A percentile compares a stretch with the other conserved stretches of the same genome.
Evolutionary conservation across 2,888 invertebrate species (phyloP).

Genomic region (Leptopilina drosophilae): DNA sequence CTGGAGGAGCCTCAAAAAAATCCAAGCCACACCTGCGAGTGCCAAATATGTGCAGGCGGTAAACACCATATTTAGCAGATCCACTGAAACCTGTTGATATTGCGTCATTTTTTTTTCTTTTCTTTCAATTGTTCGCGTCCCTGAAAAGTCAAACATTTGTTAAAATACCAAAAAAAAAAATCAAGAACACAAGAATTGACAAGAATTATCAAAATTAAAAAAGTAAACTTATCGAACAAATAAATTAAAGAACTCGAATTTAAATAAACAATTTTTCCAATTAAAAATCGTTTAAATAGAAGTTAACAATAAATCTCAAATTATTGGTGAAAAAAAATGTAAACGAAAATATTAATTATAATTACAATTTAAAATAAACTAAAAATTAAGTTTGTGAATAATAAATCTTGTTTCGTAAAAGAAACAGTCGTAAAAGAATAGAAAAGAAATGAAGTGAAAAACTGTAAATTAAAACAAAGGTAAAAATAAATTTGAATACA

Average conservation of each 20-base stretch:
- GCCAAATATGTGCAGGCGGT: constrained; percentile 82
- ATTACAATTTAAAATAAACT: no score
- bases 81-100: constrained; percentile 83
- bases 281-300: neutral
- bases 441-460: neutral
- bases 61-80: constrained; percentile 83
- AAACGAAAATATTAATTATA: no score
- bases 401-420: no score
- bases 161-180: neutral
- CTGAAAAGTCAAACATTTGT: constrained; percentile 51
- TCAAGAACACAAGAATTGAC: no score
- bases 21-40: constrained; percentile 82
- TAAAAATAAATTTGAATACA: neutral
- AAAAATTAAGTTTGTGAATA: no score
- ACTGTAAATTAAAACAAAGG: neutral
- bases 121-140: constrained; percentile 36
- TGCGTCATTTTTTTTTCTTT: constrained; percentile 77
- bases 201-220: neutral
- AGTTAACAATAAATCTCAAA: no score
- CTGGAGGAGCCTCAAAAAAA: constrained; percentile 82
- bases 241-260: neutral
- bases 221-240: neutral
- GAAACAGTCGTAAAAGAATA: neutral
- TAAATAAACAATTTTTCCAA: neutral
- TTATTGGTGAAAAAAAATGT: no score